Conservation (phyloP, 2,797 vertebrate genomes). For the Helarctos malayanus region DNA sequence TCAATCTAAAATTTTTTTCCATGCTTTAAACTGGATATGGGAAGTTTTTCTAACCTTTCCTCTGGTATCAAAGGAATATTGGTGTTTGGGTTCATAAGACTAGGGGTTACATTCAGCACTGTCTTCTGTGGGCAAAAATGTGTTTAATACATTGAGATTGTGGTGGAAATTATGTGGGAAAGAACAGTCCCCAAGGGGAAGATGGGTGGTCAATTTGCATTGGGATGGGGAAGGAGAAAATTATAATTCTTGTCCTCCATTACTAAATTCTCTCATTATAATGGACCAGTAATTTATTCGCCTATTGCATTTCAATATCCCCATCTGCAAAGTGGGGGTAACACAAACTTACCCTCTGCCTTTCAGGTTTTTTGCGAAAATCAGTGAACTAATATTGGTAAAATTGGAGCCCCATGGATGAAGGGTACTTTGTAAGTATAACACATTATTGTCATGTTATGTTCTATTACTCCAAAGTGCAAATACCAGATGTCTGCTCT, state of each 20-base stretch:
- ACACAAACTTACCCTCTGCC: slow-evolving; percentile 86
- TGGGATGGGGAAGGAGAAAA: background rate
- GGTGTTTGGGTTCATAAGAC: background rate
- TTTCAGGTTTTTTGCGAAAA: slow-evolving; percentile 88
- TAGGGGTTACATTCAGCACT: background rate
- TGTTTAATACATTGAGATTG: background rate
- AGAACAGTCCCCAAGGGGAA: background rate
- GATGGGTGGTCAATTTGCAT: background rate
- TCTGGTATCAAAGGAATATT: slow-evolving; percentile 29
- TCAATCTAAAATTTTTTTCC: slow-evolving; percentile 24
- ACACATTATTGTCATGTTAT: slow-evolving; percentile 80
- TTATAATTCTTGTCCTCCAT: background rate
- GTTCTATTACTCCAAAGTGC: slow-evolving; percentile 75
- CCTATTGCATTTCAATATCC: slow-evolving; percentile 68
- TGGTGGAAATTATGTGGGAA: background rate
- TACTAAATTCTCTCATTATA: background rate
- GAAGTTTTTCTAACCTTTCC: background rate
- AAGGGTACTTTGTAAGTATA: slow-evolving; percentile 88
- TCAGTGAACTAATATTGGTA: slow-evolving; percentile 87
- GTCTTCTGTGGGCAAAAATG: background rate
- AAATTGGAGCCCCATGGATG: slow-evolving; percentile 88
- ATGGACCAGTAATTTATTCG: slow-evolving; percentile 4
- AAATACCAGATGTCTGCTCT: slow-evolving; percentile 80
- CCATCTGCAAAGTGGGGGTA: slow-evolving; percentile 84
- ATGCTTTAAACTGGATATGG: slow-evolving; percentile 38